These are phyloP conservation scores for Patella vulgata DNA, from an alignment of 1,140 invertebrate genomes.

Conservation along the genomic window DNA sequence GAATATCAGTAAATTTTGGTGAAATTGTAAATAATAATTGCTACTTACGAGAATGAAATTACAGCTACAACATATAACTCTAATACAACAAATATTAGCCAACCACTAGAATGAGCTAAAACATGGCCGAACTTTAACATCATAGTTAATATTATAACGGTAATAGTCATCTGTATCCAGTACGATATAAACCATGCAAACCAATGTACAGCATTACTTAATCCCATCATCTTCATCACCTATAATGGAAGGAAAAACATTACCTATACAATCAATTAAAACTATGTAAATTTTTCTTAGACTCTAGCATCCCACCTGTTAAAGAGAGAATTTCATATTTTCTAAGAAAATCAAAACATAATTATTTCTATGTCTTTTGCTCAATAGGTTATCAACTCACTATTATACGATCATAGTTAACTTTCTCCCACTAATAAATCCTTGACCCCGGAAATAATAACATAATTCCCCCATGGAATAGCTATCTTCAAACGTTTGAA, in stretches of 20 bases:
- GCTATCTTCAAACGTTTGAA: too few species aligned
- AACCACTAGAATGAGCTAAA: conserved; percentile 68
- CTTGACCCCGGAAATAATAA: too few species aligned
- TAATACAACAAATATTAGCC: conserved; percentile 70
- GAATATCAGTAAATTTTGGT: too few species aligned
- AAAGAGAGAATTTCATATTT: too few species aligned
- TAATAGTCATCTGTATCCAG: conserved; percentile 71
- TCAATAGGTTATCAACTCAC: too few species aligned
- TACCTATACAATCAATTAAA: conserved; percentile 43
- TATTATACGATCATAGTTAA: too few species aligned
- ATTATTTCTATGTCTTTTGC: too few species aligned
- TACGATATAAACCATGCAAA: conserved; percentile 73
- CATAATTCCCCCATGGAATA: too few species aligned
- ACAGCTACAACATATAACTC: conserved; percentile 70
- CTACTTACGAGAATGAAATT: conserved; percentile 68
- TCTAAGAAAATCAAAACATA: too few species aligned
- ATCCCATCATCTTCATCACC: conserved; percentile 75
- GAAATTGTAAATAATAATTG: too few species aligned
- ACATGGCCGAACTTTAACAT: conserved; percentile 71
- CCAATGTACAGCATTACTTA: conserved; percentile 74
- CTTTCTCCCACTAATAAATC: too few species aligned
- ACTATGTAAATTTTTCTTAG: not conserved
- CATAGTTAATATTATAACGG: conserved; percentile 67
- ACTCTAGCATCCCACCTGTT: too few species aligned
- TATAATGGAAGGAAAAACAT: conserved; percentile 68